Conservation (phyloP, 2,888 invertebrate genomes). For the Hemaris fuciformis region DNA sequence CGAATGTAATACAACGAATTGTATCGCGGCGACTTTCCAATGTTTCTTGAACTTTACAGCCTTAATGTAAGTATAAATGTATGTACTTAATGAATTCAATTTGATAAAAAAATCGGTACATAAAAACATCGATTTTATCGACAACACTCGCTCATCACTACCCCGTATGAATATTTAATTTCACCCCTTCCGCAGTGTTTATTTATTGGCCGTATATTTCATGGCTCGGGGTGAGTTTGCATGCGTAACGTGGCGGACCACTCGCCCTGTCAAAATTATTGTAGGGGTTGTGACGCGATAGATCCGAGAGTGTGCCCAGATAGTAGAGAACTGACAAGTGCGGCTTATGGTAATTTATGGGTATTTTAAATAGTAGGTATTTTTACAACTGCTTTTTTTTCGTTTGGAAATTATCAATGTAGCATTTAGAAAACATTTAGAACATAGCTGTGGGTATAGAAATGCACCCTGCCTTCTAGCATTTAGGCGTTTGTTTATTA, state of each 20-base stretch:
- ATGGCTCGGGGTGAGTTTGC: slow-evolving; percentile 68
- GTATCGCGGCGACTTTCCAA: no score
- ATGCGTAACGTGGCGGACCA: slow-evolving; percentile 50
- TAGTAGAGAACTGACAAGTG: neutral
- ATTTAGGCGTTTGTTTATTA: no score
- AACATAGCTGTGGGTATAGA: no score
- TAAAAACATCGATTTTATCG: neutral
- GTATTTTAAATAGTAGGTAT: neutral
- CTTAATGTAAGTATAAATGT: no score
- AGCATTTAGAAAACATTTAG: neutral
- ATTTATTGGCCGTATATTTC: slow-evolving; percentile 81
- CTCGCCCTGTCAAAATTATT: slow-evolving; percentile 56
- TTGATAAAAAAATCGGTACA: neutral
- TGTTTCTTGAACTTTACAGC: no score
- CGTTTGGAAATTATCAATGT: no score
- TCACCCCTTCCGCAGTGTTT: slow-evolving; percentile 77
- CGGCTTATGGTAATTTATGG: no score
- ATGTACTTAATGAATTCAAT: no score
- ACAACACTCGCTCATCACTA: slow-evolving; percentile 10
- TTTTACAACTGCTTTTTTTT: neutral
- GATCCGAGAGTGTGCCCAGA: slow-evolving; percentile 6
- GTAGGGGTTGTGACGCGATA: slow-evolving; percentile 52
- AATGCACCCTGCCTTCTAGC: no score
- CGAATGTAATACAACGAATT: no score
- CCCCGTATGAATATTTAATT: slow-evolving; percentile 75